phyloP scores from a whole-genome alignment of 2,888 invertebrate species.

The Drosophila suboccidentalis region DNA sequence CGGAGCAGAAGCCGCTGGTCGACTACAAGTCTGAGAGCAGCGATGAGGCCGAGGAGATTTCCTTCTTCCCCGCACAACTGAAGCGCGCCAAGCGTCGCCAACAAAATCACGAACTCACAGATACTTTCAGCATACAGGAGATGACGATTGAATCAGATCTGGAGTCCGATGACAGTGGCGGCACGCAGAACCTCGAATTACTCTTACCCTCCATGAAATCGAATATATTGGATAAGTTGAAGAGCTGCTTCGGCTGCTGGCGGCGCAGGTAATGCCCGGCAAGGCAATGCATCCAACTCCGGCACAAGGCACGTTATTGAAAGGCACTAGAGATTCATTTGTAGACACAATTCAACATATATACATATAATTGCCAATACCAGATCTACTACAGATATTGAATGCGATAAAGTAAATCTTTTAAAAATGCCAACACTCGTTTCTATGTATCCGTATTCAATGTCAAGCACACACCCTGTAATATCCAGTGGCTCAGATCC shows the following conservation, averaged over 20 bases:
- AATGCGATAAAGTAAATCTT: conserved; percentile 35
- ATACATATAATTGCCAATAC: conserved; percentile 66
- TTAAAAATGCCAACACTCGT: conserved; percentile 16
- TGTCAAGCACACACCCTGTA: conserved; percentile 95
- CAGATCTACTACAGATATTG: conserved; percentile 44
- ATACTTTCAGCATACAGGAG: conserved; percentile 86
- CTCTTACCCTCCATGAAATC: conserved; percentile 82
- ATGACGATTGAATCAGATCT: conserved; percentile 85
- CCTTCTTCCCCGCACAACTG: conserved; percentile 84
- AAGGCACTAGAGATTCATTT: conserved; percentile 57
- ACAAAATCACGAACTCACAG: conserved; percentile 83
- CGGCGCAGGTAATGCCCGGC: conserved; percentile 71
- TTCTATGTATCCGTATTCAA: conserved; percentile 90
- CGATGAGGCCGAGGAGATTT: conserved; percentile 85
- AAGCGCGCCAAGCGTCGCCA: conserved; percentile 75
- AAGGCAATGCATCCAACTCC: not conserved
- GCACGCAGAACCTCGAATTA: conserved; percentile 84
- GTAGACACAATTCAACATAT: conserved; percentile 47
- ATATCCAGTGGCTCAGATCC: conserved; percentile 95
- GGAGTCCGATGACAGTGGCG: conserved; percentile 84
- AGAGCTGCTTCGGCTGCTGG: conserved; percentile 77
- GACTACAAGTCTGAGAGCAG: conserved; percentile 85
- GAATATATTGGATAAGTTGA: conserved; percentile 78
- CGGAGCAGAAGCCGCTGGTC: conserved; percentile 84
- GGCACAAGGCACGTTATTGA: conserved; percentile 72